Conservation (phyloP, 2,888 invertebrate species). For the Ectemnius continuus region DNA sequence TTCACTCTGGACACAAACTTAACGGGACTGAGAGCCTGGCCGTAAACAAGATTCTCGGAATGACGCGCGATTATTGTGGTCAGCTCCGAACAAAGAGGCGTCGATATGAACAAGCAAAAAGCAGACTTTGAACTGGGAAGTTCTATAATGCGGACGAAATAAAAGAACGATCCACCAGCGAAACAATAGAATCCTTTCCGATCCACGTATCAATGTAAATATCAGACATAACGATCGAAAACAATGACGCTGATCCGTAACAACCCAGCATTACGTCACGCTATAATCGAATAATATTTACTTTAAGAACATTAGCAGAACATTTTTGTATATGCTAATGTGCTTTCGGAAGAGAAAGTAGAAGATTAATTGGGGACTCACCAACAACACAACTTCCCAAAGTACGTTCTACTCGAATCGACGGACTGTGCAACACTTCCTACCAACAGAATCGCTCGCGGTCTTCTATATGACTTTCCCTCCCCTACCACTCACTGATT, state of each 20-base stretch:
- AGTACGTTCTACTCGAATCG: background rate
- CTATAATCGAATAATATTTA: background rate
- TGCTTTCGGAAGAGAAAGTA: background rate
- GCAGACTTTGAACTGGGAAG: background rate
- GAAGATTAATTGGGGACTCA: background rate
- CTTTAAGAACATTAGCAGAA: no score
- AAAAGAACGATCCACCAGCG: background rate
- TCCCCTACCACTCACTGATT: slow-evolving; percentile 38
- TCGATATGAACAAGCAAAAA: background rate
- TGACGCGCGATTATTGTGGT: background rate
- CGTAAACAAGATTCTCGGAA: slow-evolving; percentile 1
- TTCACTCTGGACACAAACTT: background rate
- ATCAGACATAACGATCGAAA: background rate
- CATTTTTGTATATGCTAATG: no score
- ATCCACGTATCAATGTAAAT: background rate
- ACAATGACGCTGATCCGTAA: slow-evolving; percentile 2
- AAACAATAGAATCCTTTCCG: background rate
- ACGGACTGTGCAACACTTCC: background rate
- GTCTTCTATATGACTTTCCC: slow-evolving; percentile 23
- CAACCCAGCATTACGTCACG: background rate
- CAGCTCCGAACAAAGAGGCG: background rate
- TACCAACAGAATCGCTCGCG: slow-evolving; percentile 10
- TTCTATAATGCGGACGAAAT: background rate
- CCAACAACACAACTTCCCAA: background rate
- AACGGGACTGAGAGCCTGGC: background rate